A percentile compares a stretch with the other conserved stretches of the same genome.
These are phyloP conservation scores for Lasioglossum zephyrum DNA, from an alignment of 2,888 invertebrate species.

Conservation along the genomic window DNA sequence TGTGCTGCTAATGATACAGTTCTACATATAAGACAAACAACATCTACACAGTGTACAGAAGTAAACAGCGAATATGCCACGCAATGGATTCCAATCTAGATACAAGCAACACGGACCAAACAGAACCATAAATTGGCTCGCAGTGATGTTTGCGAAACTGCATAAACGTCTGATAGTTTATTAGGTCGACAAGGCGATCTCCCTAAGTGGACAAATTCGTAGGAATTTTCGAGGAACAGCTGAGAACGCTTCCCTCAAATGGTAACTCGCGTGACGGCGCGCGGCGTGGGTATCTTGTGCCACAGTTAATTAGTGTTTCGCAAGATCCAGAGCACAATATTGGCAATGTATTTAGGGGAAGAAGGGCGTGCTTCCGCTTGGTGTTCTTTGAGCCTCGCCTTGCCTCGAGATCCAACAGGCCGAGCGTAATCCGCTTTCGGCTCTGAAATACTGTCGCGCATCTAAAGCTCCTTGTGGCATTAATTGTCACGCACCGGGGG, in stretches of 20 bases:
- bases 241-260: neutral
- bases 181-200: neutral
- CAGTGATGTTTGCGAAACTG: neutral
- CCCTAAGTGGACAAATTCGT: neutral
- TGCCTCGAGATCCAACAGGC: neutral
- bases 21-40: neutral
- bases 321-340: neutral
- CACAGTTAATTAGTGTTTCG: neutral
- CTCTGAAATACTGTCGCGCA: conserved; percentile 34
- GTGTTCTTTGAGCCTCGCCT: conserved; percentile 15
- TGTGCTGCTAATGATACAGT: neutral
- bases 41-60: neutral
- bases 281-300: neutral
- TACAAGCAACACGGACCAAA: neutral
- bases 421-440: conserved; percentile 47
- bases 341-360: conserved; percentile 1
- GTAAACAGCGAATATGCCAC: neutral
- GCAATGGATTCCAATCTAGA: neutral
- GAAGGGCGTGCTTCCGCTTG: neutral
- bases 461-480: conserved; percentile 55
- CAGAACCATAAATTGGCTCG: neutral
- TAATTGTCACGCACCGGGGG: conserved; percentile 54
- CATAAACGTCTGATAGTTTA: neutral
- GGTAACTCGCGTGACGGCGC: neutral
- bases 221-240: neutral